Percentiles rank a stretch among this genome's conserved stretches.
Evolutionary conservation across 2,888 invertebrate genomes (phyloP).

Genomic region (Dilophus febrilis): DNA sequence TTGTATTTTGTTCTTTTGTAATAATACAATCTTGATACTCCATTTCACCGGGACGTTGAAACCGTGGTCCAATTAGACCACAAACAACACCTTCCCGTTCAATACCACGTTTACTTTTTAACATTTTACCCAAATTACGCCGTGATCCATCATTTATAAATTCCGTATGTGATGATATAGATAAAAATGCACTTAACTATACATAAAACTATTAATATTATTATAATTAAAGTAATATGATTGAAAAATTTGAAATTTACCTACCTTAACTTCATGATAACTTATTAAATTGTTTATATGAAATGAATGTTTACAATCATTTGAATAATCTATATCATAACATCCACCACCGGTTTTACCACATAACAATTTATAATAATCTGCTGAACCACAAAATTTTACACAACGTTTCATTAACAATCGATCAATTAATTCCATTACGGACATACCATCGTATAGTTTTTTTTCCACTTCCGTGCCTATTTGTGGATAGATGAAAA

Average conservation of each 20-base stretch:
- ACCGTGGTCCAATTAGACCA: conserved; percentile 32
- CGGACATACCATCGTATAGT: conserved; percentile 28
- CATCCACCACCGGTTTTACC: conserved; percentile 31
- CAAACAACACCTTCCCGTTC: conserved; percentile 35
- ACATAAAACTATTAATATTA: too few species aligned
- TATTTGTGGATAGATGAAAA: background rate
- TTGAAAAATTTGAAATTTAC: background rate
- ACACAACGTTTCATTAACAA: conserved; percentile 35
- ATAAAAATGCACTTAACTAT: conserved; percentile 34
- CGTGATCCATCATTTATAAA: conserved; percentile 40
- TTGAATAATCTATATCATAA: too few species aligned
- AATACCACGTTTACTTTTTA: conserved; percentile 22
- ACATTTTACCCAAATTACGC: conserved; percentile 32
- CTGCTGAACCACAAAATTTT: conserved; percentile 31
- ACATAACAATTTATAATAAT: conserved; percentile 29
- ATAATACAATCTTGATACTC: conserved; percentile 36
- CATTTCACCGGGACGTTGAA: conserved; percentile 32
- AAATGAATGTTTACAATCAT: conserved; percentile 30
- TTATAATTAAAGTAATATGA: too few species aligned
- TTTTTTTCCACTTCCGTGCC: conserved; percentile 8
- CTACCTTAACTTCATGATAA: conserved; percentile 40
- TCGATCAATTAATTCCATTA: conserved; percentile 35
- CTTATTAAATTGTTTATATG: conserved; percentile 33
- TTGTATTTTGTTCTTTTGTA: conserved; percentile 32
- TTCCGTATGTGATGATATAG: conserved; percentile 36